Evolutionary conservation across 2,797 vertebrate species (phyloP).

Genomic region (Emys orbicularis): DNA sequence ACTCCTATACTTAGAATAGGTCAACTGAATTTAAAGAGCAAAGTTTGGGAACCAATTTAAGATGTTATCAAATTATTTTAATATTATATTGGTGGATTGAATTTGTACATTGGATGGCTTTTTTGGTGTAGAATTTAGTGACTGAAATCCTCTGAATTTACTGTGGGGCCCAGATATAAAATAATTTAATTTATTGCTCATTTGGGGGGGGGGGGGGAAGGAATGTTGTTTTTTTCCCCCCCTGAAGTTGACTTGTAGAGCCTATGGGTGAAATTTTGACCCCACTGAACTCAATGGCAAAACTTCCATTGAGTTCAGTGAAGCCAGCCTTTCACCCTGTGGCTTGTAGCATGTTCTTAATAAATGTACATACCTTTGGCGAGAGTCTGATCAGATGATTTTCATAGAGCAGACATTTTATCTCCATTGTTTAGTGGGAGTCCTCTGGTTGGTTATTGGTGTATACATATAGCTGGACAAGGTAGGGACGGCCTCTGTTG

Average conservation of each 20-base stretch:
- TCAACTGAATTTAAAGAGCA: too few relatives aligned
- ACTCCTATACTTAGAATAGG: too few relatives aligned
- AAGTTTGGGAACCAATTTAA: too few relatives aligned
- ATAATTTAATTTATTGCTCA: background rate
- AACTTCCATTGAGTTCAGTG: background rate
- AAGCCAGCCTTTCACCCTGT: background rate
- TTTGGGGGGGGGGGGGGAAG: background rate
- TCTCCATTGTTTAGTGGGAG: background rate
- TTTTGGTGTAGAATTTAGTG: background rate
- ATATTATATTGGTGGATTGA: too few relatives aligned
- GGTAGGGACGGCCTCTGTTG: background rate
- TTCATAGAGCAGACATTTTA: background rate
- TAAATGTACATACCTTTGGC: background rate
- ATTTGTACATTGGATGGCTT: background rate
- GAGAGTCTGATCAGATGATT: background rate
- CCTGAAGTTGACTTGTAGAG: background rate
- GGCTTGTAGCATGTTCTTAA: too few relatives aligned
- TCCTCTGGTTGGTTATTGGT: background rate
- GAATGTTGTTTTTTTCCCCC: background rate
- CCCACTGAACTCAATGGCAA: background rate
- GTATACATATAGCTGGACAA: background rate
- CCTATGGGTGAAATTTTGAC: background rate
- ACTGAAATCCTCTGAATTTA: background rate
- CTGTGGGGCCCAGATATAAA: background rate
- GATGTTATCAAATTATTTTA: too few relatives aligned